phyloP scores from a whole-genome alignment of 1,140 invertebrate genomes.

The Propsilocerus akamusi region DNA sequence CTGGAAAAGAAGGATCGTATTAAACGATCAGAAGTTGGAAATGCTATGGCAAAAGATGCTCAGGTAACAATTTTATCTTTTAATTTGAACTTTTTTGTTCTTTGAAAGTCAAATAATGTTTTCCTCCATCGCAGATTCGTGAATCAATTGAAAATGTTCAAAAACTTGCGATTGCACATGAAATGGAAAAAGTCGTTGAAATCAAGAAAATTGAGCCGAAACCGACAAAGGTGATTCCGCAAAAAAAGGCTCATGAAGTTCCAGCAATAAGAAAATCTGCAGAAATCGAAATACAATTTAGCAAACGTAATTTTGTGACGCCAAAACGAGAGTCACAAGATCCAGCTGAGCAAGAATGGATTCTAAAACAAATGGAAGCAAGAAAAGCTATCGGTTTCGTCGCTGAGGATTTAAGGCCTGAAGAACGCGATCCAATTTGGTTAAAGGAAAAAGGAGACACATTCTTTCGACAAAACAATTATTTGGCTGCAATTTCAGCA shows the following conservation, averaged over 20 bases:
- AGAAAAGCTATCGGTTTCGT: conserved; percentile 49
- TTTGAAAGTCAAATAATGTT: too few relatives aligned
- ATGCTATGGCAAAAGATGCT: conserved; percentile 6
- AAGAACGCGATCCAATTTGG: conserved; percentile 69
- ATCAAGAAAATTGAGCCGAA: conserved; percentile 8
- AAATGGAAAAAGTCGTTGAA: conserved; percentile 11
- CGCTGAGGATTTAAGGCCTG: conserved; percentile 52
- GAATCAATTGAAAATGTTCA: conserved; percentile 12
- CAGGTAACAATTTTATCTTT: conserved; percentile 5
- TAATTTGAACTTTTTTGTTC: conserved; percentile 4
- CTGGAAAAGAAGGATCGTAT: conserved; percentile 23
- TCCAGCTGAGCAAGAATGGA: conserved; percentile 59
- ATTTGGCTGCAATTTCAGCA: conserved; percentile 59
- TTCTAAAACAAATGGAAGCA: conserved; percentile 59
- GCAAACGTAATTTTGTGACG: conserved; percentile 59
- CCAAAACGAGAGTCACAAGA: conserved; percentile 59
- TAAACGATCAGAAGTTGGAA: conserved; percentile 2
- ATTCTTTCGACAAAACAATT: conserved; percentile 55
- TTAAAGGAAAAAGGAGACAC: conserved; percentile 64
- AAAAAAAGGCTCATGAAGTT: conserved; percentile 20
- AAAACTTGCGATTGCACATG: conserved; percentile 7
- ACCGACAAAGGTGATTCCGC: conserved; percentile 9
- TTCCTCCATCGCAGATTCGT: conserved; percentile 16
- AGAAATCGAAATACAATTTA: conserved; percentile 49
- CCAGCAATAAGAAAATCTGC: conserved; percentile 36